These are phyloP conservation scores for Avahi laniger DNA, from an alignment of 2,797 vertebrate species.

Conservation along the genomic window DNA sequence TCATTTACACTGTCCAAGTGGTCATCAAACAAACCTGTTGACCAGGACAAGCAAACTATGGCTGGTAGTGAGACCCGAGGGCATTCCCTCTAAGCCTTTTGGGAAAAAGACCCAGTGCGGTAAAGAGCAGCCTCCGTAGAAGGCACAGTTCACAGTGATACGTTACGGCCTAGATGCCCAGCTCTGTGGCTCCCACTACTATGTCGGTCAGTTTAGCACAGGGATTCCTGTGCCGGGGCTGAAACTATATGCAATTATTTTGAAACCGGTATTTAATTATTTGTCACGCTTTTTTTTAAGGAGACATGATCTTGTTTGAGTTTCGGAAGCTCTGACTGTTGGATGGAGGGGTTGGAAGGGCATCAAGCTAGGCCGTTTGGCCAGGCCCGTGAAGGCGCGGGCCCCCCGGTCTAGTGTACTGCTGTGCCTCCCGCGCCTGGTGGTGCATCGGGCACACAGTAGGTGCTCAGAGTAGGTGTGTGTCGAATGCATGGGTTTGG, in stretches of 20 bases:
- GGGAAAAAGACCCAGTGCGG: neutral
- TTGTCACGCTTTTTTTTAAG: neutral
- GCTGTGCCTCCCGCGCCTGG: rapidly evolving
- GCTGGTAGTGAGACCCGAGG: neutral
- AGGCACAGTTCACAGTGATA: neutral
- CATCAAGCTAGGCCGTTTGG: neutral
- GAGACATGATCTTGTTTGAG: neutral
- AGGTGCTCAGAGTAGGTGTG: neutral
- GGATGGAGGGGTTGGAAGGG: neutral
- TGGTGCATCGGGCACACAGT: neutral
- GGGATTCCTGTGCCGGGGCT: neutral
- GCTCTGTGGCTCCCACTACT: too few relatives aligned
- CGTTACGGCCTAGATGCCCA: neutral
- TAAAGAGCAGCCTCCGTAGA: neutral
- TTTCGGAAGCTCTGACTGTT: neutral
- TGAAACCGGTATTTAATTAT: neutral
- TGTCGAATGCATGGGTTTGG: neutral
- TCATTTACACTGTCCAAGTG: neutral
- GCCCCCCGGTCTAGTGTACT: neutral
- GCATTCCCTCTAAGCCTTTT: neutral
- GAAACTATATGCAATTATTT: neutral
- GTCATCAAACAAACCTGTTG: neutral
- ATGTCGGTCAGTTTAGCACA: neutral
- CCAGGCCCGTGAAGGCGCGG: neutral
- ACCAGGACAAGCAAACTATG: neutral